Percentiles rank a stretch among this genome's conserved stretches.
Conservation (phyloP, 2,888 invertebrate genomes). For the Latrodectus hesperus region DNA sequence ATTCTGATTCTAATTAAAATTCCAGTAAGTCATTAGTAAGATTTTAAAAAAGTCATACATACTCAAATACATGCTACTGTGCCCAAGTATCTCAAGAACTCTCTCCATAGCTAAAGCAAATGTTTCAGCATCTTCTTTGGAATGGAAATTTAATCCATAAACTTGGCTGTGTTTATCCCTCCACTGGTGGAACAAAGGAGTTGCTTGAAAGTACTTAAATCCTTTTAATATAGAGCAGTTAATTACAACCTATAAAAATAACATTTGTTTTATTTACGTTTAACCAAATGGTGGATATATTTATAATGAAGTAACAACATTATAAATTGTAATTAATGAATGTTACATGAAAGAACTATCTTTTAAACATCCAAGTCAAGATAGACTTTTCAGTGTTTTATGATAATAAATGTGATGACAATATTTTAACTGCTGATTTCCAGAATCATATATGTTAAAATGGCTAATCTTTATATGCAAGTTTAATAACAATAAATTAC, state of each 20-base stretch:
- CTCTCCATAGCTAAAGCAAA: slow-evolving; percentile 97
- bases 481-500: no score
- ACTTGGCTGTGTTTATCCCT: slow-evolving; percentile 92
- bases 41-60: slow-evolving; percentile 7
- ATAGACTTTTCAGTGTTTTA: no score
- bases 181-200: slow-evolving; percentile 99
- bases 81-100: slow-evolving; percentile 85
- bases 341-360: no score
- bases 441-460: no score
- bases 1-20: neutral
- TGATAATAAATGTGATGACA: no score
- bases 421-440: no score
- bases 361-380: no score
- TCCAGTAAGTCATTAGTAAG: neutral
- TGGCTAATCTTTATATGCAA: no score
- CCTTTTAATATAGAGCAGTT: slow-evolving; percentile 98
- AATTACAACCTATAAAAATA: slow-evolving; percentile 86
- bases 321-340: no score
- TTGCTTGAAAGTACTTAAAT: slow-evolving; percentile 98
- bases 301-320: no score
- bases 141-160: slow-evolving; percentile 97
- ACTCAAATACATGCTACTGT: slow-evolving; percentile 68
- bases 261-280: neutral
- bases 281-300: no score
- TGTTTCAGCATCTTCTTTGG: slow-evolving; percentile 95